These are phyloP conservation scores for Marisa cornuarietis DNA, from an alignment of 1,140 invertebrate genomes.

Conservation along the genomic window DNA sequence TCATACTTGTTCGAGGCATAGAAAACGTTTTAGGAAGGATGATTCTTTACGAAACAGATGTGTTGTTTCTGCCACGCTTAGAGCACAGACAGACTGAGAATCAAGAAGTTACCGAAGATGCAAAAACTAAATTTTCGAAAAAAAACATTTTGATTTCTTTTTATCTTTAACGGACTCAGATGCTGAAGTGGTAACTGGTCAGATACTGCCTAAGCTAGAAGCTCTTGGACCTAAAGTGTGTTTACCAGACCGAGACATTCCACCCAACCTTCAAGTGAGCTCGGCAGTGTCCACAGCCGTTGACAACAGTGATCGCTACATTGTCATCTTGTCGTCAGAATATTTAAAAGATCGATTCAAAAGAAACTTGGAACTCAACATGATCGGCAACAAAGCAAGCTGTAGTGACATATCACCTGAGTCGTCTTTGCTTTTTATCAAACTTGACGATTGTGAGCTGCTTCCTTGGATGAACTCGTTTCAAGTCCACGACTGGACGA, in stretches of 20 bases:
- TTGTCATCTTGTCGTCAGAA: background rate
- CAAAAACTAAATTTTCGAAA: no score
- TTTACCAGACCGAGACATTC: background rate
- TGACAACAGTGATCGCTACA: background rate
- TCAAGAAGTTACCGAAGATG: no score
- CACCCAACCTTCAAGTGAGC: conserved; percentile 4
- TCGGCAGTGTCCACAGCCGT: background rate
- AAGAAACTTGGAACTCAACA: conserved; percentile 1
- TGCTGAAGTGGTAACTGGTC: no score
- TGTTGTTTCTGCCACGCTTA: no score
- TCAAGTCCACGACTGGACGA: conserved; percentile 5
- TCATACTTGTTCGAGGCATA: no score
- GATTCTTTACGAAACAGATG: no score
- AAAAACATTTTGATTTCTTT: no score
- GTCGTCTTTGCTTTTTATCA: background rate
- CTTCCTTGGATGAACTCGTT: background rate
- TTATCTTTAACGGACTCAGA: no score
- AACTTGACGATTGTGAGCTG: conserved; percentile 2
- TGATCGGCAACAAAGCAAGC: background rate
- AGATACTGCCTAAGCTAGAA: background rate
- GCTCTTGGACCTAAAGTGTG: background rate
- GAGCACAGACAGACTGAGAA: no score
- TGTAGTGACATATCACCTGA: background rate
- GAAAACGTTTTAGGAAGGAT: no score
- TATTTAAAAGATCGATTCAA: conserved; percentile 4